Base-by-base conservation (phyloP, 2,888 invertebrate species). In the Cephus spinipes region DNA sequence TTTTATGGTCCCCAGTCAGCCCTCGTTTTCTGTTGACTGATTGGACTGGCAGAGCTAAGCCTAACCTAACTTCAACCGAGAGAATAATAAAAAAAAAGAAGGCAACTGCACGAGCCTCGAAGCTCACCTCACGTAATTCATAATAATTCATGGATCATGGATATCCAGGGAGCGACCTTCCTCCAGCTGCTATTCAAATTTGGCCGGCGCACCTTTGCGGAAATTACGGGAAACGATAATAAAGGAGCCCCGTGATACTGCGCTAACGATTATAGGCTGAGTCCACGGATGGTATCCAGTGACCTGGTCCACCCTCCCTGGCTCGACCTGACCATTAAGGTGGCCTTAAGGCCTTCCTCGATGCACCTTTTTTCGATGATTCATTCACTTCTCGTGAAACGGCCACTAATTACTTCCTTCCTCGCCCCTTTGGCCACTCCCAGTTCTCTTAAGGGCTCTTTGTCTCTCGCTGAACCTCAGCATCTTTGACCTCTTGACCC, bases 81-180 rank as follows among this genome's bases (percentile, higher is more conserved):
- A 12, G 35, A 78, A 73, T n/a, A 76, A 68, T 75, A 75, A 75
- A 75, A 77, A 79, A 77, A 75, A 75, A 75, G 75, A 75, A 73
- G 69, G 31, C 15, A 69, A 74, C 71, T 30, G 69, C 32, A 69
- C 73, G 69, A 36, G 71, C 68, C 73, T 69, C 71, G 77, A 78
- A 81, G 79, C 80, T 74, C 79, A 77, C 78, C 74, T 80, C 78
- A 80, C 81, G 78, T 55, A 55, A 55, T 55, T 55, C 40, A 55
- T 55, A 55, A 55, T 55, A 55, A 55, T 6, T 55, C 40, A 55
- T 23, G 23, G 40, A 23, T 55, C 40, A 9, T 55, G 40, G 40
- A 55, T 55, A 55, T 55, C 23, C 40, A 55, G 71, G 31, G 31
- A 71, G 33, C 71, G 71, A 71, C 71, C 71, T 71, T 71, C 71